Conservation (phyloP, 2,113 vertebrate genomes). For the Dicrurus megarhynchus region DNA sequence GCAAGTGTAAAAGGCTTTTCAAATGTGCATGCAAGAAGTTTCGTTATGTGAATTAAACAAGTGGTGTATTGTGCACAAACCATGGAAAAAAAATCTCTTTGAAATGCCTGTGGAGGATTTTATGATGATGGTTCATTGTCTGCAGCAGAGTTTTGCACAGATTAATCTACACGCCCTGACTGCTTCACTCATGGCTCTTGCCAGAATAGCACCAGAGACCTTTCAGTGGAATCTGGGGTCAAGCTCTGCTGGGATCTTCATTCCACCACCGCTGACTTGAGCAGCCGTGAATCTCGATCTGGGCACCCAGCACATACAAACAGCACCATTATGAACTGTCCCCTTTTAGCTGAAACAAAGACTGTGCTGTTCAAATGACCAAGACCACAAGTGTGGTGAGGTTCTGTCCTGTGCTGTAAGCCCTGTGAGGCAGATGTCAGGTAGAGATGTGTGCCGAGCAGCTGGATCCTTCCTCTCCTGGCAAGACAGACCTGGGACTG, state of each 20-base stretch:
- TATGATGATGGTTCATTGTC: not conserved
- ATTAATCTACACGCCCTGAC: not conserved
- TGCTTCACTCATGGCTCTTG: conserved; percentile 1
- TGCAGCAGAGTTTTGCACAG: not conserved
- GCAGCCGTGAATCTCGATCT: not conserved
- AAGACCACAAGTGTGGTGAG: not conserved
- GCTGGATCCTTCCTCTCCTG: not conserved
- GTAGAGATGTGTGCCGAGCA: not conserved
- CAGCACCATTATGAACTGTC: not conserved
- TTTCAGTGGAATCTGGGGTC: conserved; percentile 41
- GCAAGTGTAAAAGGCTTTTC: not conserved
- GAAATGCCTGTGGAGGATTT: not conserved
- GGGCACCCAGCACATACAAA: not conserved
- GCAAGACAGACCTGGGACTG: not conserved
- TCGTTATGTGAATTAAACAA: conserved; percentile 15
- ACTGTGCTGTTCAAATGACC: not conserved
- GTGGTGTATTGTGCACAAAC: not conserved
- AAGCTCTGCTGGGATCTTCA: not conserved
- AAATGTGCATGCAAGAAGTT: not conserved
- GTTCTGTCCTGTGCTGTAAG: not conserved
- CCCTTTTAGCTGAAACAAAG: not conserved
- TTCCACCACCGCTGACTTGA: not conserved
- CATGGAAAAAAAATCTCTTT: not conserved
- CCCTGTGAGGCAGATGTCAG: not conserved
- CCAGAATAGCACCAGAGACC: not conserved